Conservation (phyloP, 2,888 invertebrate genomes). For the Leucozona laternaria region DNA sequence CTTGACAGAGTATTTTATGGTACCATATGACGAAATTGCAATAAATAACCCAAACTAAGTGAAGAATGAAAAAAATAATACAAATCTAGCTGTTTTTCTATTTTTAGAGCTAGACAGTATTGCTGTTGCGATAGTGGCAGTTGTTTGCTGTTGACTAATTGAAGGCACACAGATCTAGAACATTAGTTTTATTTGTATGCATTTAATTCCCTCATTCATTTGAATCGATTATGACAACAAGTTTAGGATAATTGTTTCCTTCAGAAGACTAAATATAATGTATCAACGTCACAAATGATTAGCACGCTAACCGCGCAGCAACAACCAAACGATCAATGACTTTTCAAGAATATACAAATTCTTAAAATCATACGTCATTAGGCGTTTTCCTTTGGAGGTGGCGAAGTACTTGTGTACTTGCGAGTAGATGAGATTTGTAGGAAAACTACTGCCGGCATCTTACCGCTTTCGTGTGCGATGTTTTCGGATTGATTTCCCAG, state of each 20-base stretch:
- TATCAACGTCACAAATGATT: not conserved
- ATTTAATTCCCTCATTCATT: not conserved
- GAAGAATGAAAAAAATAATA: slow-evolving; percentile 9
- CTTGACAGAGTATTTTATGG: not conserved
- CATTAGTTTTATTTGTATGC: not conserved
- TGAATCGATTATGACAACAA: not conserved
- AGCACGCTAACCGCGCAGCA: not conserved
- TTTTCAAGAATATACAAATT: not conserved
- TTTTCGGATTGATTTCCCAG: not conserved
- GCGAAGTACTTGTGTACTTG: no score
- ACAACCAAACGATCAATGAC: not conserved
- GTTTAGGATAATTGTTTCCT: not conserved
- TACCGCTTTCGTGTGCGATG: not conserved
- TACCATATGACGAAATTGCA: slow-evolving; percentile 42
- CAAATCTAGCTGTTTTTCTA: slow-evolving; percentile 26
- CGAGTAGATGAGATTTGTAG: no score
- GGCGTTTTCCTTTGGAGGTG: no score
- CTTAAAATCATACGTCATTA: no score
- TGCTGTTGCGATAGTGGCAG: slow-evolving; percentile 20
- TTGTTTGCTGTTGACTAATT: slow-evolving; percentile 24
- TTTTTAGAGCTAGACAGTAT: slow-evolving; percentile 47
- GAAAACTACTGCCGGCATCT: not conserved
- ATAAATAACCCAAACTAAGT: slow-evolving; percentile 34
- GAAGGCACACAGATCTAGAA: slow-evolving; percentile 24
- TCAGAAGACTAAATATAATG: not conserved